phyloP scores from a whole-genome alignment of 2,888 invertebrate genomes.

The Laothoe populi region DNA sequence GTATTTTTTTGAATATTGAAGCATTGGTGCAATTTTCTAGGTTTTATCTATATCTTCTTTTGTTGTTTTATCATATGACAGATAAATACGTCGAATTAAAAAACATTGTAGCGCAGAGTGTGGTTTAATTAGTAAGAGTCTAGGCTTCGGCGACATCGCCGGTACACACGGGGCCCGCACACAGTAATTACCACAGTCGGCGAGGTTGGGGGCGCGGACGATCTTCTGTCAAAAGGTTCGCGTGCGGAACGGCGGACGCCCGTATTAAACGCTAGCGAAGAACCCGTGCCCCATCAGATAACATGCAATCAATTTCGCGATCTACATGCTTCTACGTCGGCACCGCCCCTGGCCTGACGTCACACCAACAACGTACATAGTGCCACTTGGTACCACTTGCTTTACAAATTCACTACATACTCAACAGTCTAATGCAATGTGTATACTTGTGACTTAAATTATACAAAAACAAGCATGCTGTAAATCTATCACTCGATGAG shows the following conservation, averaged over 20 bases:
- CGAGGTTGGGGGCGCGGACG: constrained; percentile 71
- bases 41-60: no score
- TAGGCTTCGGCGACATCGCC: constrained; percentile 75
- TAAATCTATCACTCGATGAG: constrained; percentile 14
- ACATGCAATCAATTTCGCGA: constrained; percentile 84
- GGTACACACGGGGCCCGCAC: constrained; percentile 68
- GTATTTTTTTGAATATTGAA: no score
- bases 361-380: constrained; percentile 75
- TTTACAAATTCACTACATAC: constrained; percentile 48
- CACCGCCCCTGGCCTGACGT: constrained; percentile 80
- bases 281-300: constrained; percentile 83
- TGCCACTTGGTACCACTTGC: constrained; percentile 78
- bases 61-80: no score
- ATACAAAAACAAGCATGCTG: background rate
- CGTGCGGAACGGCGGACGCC: constrained; percentile 77
- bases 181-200: constrained; percentile 77
- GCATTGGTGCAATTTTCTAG: no score
- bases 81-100: constrained; percentile 27
- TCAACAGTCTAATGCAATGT: constrained; percentile 46
- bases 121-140: constrained; percentile 27
- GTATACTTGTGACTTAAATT: background rate
- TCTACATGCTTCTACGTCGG: constrained; percentile 82
- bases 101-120: constrained; percentile 12
- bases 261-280: constrained; percentile 83
- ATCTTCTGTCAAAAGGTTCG: constrained; percentile 82